Conservation (phyloP, 2,888 invertebrate genomes). For the Cybosia mesomella region DNA sequence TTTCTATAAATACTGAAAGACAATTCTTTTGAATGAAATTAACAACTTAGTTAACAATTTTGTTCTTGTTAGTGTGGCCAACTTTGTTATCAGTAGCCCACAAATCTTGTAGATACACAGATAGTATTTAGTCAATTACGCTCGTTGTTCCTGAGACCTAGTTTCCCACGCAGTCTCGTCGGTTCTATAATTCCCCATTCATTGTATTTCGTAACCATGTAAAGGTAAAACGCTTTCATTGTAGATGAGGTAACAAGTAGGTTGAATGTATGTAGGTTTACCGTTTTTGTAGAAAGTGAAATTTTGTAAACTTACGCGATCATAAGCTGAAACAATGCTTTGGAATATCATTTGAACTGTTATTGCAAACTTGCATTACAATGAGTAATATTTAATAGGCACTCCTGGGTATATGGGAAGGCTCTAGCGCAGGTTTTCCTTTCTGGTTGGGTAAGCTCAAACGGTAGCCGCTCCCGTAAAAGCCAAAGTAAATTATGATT, state of each 20-base stretch:
- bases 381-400: neutral
- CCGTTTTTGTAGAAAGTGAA: conserved; percentile 2
- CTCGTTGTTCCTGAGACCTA: conserved; percentile 17
- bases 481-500: no score
- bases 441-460: no score
- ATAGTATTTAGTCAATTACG: conserved; percentile 26
- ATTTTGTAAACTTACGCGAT: neutral
- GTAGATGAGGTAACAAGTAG: neutral
- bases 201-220: conserved; percentile 16
- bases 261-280: neutral
- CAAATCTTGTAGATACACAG: conserved; percentile 15
- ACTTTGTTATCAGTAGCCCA: conserved; percentile 18
- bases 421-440: neutral
- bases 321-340: neutral
- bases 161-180: conserved; percentile 38
- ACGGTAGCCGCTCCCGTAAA: no score
- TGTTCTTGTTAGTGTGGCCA: conserved; percentile 3
- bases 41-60: neutral
- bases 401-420: neutral
- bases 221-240: conserved; percentile 14
- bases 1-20: neutral
- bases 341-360: neutral
- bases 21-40: neutral
- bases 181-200: conserved; percentile 31
- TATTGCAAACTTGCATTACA: neutral